Evolutionary conservation across 2,113 vertebrate species (phyloP), one percentile per base, ranked within the genome.

Genomic region (Amphiprion ocellaris): DNA sequence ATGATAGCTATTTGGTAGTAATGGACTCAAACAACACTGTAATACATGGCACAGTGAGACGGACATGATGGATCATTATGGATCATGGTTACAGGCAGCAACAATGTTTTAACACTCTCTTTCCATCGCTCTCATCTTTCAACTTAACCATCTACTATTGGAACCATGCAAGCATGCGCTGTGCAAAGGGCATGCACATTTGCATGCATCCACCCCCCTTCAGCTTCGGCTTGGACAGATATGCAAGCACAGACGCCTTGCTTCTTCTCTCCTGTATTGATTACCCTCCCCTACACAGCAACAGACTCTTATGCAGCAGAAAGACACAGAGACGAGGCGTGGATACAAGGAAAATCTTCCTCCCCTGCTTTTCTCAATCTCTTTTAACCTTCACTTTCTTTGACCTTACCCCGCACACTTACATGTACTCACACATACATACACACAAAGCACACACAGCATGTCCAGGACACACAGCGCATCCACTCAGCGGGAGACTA

Each of bases 371-470:
- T 72, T 74, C 30, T 50, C 49, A 46, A 47, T 71, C 47, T 70
- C 59, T 39, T 12, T 65, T 50, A 65, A 37, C 56, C 39, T 39
- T 60, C 11, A 30, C 26, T 63, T 26, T 66, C 37, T 74, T 60
- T 19, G 50, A 56, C 67, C 53, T 26, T 39, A 28, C 39, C 70
- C 52, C 37, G 72, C 74, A 73, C 70, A 39, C 60, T 49, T 19
- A 71, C 24, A 66, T 53, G 21, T n/a, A 64, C 24, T 21, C 41
- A 44, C 79, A 60, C 67, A 83, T 44, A 74, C 3, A 69, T 63
- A 69, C 68, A 64, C 64, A 52, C 53, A 83, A 87, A 85, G 62
- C 80, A 81, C 66, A 85, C 55, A 72, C n/a, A 75, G 65, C 78
- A 67, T 79, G 79, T 81, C 49, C 56, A 84, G 63, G 58, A 72